Evolutionary conservation across 2,797 vertebrate species (phyloP), one percentile per base, ranked within the genome.

Genomic region (Acanthornis magna): DNA sequence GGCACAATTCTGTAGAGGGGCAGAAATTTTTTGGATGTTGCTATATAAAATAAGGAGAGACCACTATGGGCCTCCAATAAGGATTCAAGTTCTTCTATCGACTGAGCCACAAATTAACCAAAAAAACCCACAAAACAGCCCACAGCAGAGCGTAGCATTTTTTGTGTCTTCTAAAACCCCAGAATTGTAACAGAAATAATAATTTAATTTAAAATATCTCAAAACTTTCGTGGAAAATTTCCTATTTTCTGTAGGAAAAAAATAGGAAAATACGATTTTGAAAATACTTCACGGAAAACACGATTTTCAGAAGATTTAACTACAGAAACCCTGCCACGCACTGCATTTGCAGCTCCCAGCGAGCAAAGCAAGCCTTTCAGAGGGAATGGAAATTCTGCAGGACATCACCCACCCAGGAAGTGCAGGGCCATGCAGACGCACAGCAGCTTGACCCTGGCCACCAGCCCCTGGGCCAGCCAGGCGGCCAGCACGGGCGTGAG

Each of bases 401-500:
- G 43, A n/a, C 4, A 18, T 10, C 54, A 97, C 99, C 98, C 97
- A 99, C 99, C 99, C 91, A 99, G 97, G 89, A 99, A 98, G 94
- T 99, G 99, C 15, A 99, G 98, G 73, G 98, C 96, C 76, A 98
- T 97, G 89, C 98, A 99, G 87, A 98, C 26, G 80, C 98, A 99
- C 30, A 98, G 96, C 83, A 99, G 98, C 50, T 98, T 99, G 88
- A 94, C 98, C 95, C 98, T 98, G 67, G 98, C 98, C 51, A 98
- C 79, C 7, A 96, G 98, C 76, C 97, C 97, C 29, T 99, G 98
- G 0, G 98, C 98, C 34, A 99, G 97, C 98, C 98, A 99, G 21
- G 98, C 98, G 2, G 97, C 97, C 78, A 99, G 97, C 47, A 99
- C 98, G 0, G 98, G 98, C 0, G 96, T 98, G 53, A 99, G 88